Percentiles rank a stretch among this genome's conserved stretches.
phyloP scores from a whole-genome alignment of 1,140 invertebrate species.

The Megalopta genalis region DNA sequence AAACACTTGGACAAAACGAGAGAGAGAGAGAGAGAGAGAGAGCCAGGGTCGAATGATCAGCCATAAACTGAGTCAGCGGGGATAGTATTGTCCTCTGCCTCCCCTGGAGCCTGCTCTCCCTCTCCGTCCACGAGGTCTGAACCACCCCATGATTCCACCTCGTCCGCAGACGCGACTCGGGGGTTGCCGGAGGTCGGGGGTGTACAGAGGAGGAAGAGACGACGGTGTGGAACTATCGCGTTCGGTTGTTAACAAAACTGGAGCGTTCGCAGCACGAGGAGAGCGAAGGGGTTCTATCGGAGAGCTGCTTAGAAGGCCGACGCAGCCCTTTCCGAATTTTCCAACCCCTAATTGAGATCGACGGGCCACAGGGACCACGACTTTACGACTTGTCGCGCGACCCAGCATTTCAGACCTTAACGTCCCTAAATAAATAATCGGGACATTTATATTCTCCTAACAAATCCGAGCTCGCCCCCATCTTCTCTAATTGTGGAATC shows the following conservation, averaged over 20 bases:
- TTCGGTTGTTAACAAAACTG: constrained; percentile 56
- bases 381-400: too few relatives aligned
- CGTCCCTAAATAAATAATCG: too few relatives aligned
- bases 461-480: too few relatives aligned
- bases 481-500: too few relatives aligned
- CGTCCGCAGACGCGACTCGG: constrained; percentile 54
- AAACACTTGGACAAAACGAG: constrained; percentile 26
- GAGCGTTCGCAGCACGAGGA: background rate
- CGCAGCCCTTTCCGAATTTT: background rate
- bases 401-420: too few relatives aligned
- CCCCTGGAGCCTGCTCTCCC: constrained; percentile 40
- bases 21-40: constrained; percentile 34
- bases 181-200: constrained; percentile 8
- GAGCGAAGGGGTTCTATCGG: background rate
- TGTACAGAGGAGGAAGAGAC: constrained; percentile 38
- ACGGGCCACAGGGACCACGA: background rate
- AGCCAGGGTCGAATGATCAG: constrained; percentile 74
- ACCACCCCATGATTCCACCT: constrained; percentile 63
- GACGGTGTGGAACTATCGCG: constrained; percentile 59
- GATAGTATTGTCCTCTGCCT: constrained; percentile 67
- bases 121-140: constrained; percentile 26
- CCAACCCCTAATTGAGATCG: background rate
- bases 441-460: too few relatives aligned
- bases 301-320: background rate
- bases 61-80: constrained; percentile 74